Base-by-base conservation (phyloP, 2,797 vertebrate species). In the Antrozous pallidus region DNA sequence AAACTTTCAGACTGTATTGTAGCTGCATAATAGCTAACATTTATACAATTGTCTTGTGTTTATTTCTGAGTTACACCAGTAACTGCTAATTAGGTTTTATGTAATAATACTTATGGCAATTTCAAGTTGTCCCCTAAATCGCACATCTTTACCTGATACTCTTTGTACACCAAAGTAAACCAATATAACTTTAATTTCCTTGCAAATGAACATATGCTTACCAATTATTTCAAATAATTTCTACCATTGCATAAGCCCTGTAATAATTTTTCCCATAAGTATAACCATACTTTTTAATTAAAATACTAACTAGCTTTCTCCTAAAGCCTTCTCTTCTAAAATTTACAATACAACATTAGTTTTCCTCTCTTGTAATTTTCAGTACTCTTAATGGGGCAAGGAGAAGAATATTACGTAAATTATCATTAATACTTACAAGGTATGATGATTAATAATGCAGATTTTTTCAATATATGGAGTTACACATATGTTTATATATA, bases 11-110 rank as follows among this genome's bases (percentile, higher is more conserved):
- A 16, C 11, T 67, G 58, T 58, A 11, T 70, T 24, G 7, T 26
- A 33, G 58, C 24, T 92, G 40, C 61, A 6, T 38, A 91, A 42
- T 40, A 51, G 0, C 12, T 82, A 16, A 17, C 16, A 36, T 80
- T 88, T 78, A 63, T 31, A 86, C 4, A 83, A 33, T 75, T 65
- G 3, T 42, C 16, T 38, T 69, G 38, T 51, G 2, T 65, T 69
- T 96, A 42, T 77, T 84, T 91, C 71, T 93, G 20, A 86, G 51
- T 88, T 92, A 73, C 8, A 81, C 38, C 93, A 70, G 45, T 70
- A 70, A 14, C 56, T 54, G 28, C 31, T 71, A 56, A 2, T 83
- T 79, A 79, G 31, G 10, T 56, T 85, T 74, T n/a, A 47, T 80
- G 77, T 94, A 79, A 75, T 71, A 12, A 47, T 54, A 73, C 56